Percentiles rank a stretch among this genome's conserved stretches.
Conservation (phyloP, 2,113 vertebrate genomes). For the Thalassarche chlororhynchos region DNA sequence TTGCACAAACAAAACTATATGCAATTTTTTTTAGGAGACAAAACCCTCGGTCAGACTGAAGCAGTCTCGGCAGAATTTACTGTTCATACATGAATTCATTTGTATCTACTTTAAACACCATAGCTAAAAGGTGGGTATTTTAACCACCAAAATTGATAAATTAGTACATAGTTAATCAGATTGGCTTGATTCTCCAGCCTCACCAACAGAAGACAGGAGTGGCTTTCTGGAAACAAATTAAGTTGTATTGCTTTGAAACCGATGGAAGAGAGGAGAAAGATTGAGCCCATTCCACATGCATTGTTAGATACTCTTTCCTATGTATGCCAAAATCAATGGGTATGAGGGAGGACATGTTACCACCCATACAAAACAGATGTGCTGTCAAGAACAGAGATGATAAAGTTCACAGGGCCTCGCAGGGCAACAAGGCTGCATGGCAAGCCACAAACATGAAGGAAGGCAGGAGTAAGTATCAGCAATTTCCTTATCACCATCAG, state of each 20-base stretch:
- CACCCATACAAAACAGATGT: not conserved
- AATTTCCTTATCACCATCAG: not conserved
- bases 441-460: not conserved
- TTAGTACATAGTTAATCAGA: not conserved
- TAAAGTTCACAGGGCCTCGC: fast-evolving
- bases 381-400: not conserved
- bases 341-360: not conserved
- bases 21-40: not conserved
- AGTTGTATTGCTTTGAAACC: not conserved
- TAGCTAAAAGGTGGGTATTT: not conserved
- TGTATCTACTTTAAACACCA: not conserved
- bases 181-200: not conserved
- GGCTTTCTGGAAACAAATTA: not conserved
- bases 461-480: not conserved
- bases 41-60: not conserved
- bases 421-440: not conserved
- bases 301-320: not conserved
- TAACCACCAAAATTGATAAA: not conserved
- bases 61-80: not conserved
- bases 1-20: not conserved
- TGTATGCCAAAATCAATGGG: not conserved
- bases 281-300: not conserved
- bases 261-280: not conserved
- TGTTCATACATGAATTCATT: not conserved
- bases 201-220: not conserved